Evolutionary conservation across 2,888 invertebrate species (phyloP).

Genomic region (Polydrusus tereticollis): DNA sequence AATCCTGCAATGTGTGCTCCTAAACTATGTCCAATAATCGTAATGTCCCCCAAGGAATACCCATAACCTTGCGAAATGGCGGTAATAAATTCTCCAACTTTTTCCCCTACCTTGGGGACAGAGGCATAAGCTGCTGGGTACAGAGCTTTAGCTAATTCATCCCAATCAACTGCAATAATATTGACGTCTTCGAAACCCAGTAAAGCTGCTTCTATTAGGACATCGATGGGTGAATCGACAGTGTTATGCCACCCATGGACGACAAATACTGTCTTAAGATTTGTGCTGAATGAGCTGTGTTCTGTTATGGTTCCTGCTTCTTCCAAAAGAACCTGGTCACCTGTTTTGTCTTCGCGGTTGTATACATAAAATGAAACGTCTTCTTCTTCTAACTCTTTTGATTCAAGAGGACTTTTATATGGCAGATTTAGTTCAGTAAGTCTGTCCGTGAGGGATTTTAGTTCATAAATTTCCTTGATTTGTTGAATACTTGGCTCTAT

Average conservation of each 20-base stretch:
- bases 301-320: constrained; percentile 27
- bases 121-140: constrained; percentile 53
- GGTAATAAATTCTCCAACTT: constrained; percentile 56
- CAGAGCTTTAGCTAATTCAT: constrained; percentile 50
- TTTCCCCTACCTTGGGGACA: constrained; percentile 54
- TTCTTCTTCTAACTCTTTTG: constrained; percentile 18
- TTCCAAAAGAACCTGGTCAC: constrained; percentile 10
- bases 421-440: not conserved
- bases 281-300: constrained; percentile 48
- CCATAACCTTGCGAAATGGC: constrained; percentile 50
- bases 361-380: constrained; percentile 53
- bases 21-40: constrained; percentile 57
- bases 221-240: constrained; percentile 54
- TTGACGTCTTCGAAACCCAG: constrained; percentile 57
- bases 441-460: constrained; percentile 4
- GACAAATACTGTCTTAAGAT: constrained; percentile 56
- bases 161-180: constrained; percentile 62
- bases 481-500: not conserved
- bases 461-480: constrained; percentile 5
- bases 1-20: constrained; percentile 61
- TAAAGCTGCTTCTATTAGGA: constrained; percentile 52
- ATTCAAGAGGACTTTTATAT: not conserved
- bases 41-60: constrained; percentile 51
- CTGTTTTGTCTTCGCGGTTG: constrained; percentile 14
- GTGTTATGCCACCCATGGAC: constrained; percentile 61